Evolutionary conservation across 2,113 vertebrate species (phyloP).

Genomic region (Eulemur macaco): DNA sequence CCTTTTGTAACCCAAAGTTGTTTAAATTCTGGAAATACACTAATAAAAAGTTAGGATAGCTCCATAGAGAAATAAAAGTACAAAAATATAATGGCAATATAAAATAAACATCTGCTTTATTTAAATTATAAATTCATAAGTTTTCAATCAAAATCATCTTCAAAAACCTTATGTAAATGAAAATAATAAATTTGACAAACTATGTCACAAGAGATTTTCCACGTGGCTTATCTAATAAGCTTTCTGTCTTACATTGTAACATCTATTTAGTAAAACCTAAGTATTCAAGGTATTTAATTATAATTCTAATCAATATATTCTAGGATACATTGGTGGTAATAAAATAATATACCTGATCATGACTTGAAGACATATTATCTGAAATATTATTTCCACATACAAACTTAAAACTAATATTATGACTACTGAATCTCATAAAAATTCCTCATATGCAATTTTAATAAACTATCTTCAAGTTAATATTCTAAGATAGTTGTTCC

Average conservation of each 20-base stretch:
- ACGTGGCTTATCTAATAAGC: not conserved
- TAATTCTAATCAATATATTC: conserved; percentile 2
- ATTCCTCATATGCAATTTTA: not conserved
- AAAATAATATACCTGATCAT: not conserved
- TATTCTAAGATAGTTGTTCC: not conserved
- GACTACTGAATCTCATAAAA: conserved; percentile 10
- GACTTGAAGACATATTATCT: not conserved
- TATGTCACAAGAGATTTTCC: not conserved
- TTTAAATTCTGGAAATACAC: not conserved
- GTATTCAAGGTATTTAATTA: not conserved
- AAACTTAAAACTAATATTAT: conserved; percentile 42
- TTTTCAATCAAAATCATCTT: conserved; percentile 19
- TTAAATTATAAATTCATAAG: not conserved
- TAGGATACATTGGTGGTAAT: not conserved
- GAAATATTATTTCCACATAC: conserved; percentile 39
- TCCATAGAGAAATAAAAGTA: not conserved
- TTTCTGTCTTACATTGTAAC: not conserved
- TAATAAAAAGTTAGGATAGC: conserved; percentile 13
- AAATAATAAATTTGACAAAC: not conserved
- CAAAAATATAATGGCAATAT: not conserved
- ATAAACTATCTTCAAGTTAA: conserved; percentile 23
- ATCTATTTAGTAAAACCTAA: conserved; percentile 4
- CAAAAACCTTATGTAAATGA: not conserved
- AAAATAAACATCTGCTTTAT: conserved; percentile 20
- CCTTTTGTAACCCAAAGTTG: not conserved